Percentiles rank a stretch among this genome's conserved stretches.
These are phyloP conservation scores for Adelges cooleyi DNA, from an alignment of 1,140 invertebrate genomes.

Conservation along the genomic window DNA sequence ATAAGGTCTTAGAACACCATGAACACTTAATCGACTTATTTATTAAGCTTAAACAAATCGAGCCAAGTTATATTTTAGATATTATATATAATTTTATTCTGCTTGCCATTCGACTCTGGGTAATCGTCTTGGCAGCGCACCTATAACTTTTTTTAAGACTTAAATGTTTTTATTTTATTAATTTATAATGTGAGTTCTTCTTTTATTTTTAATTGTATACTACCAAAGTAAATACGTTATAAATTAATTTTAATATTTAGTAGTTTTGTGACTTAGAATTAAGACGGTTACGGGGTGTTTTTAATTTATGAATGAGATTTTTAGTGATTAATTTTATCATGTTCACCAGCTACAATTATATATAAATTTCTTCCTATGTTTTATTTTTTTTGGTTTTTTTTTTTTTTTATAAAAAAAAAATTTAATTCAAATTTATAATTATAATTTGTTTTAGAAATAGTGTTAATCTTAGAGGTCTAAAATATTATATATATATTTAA, in stretches of 20 bases:
- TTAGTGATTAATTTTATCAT: constrained; percentile 28
- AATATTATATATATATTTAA: constrained; percentile 10
- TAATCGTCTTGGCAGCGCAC: constrained; percentile 27
- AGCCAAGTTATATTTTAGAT: constrained; percentile 27
- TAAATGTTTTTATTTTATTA: constrained; percentile 28
- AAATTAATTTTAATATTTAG: constrained; percentile 26
- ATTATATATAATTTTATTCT: constrained; percentile 25
- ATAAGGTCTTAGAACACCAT: constrained; percentile 28
- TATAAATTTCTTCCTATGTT: constrained; percentile 28
- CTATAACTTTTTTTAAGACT: constrained; percentile 28
- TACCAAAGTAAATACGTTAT: constrained; percentile 28
- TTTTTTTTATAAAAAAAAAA: constrained; percentile 12
- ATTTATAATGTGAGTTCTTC: constrained; percentile 28
- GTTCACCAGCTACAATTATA: constrained; percentile 28
- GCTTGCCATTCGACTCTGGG: constrained; percentile 27
- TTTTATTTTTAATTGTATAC: constrained; percentile 29
- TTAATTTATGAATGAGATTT: constrained; percentile 29
- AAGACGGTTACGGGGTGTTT: constrained; percentile 28
- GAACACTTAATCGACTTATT: constrained; percentile 29
- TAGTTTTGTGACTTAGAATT: constrained; percentile 28
- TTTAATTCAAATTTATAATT: constrained; percentile 23
- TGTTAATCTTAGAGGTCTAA: constrained; percentile 22
- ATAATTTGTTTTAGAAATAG: constrained; percentile 24
- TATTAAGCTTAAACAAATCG: constrained; percentile 28
- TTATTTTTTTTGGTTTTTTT: constrained; percentile 20